Conservation (phyloP, 2,888 invertebrate genomes). For the Amphipyra berbera region DNA sequence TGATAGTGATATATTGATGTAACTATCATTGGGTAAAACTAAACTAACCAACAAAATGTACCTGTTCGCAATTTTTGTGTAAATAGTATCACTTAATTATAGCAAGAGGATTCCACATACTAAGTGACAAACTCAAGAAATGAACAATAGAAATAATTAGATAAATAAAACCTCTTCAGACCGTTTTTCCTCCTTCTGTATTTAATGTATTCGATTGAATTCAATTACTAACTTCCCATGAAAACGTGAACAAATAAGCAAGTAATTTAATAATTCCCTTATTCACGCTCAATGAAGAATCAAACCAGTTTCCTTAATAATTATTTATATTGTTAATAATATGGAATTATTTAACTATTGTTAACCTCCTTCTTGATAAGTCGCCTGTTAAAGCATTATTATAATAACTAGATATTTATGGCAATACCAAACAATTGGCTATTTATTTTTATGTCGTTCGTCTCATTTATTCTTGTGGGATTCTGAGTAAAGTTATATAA, state of each 20-base stretch:
- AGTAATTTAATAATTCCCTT: conserved; percentile 13
- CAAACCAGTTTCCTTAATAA: conserved; percentile 10
- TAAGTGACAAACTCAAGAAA: conserved; percentile 15
- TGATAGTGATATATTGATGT: too few species aligned
- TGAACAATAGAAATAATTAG: conserved; percentile 14
- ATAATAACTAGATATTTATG: neutral
- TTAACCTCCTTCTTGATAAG: conserved; percentile 7
- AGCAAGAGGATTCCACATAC: too few species aligned
- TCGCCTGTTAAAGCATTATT: conserved; percentile 3
- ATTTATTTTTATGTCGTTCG: neutral
- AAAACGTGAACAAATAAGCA: conserved; percentile 4
- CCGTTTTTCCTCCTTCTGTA: conserved; percentile 6
- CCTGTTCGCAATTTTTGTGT: neutral
- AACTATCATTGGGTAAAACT: too few species aligned
- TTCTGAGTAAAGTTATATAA: neutral
- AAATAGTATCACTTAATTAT: too few species aligned
- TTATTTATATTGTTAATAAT: neutral
- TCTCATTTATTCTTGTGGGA: neutral
- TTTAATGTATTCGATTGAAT: conserved; percentile 15
- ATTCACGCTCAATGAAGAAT: conserved; percentile 24
- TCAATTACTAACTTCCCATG: conserved; percentile 15
- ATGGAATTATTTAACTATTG: too few species aligned
- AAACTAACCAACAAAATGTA: conserved; percentile 4
- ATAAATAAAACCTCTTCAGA: conserved; percentile 8
- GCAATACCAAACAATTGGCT: conserved; percentile 2